These are phyloP conservation scores for Nasua narica DNA, from an alignment of 2,797 vertebrate species.

Conservation along the genomic window DNA sequence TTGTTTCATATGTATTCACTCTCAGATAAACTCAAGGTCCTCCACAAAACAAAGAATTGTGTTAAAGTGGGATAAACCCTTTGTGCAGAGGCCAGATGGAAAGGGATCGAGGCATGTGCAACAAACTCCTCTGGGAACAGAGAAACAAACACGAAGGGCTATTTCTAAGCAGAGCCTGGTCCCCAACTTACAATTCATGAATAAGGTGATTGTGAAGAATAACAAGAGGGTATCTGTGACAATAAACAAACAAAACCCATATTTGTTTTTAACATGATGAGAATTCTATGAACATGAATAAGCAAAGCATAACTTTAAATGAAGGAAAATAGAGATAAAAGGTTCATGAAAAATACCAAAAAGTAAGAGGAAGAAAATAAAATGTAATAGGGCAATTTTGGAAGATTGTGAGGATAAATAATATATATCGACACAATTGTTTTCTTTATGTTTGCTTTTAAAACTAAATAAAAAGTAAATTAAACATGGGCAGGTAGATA, in stretches of 20 bases:
- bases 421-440: neutral
- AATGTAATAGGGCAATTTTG: neutral
- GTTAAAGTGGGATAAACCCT: conserved; percentile 51
- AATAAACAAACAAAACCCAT: neutral
- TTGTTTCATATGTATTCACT: conserved; percentile 51
- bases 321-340: neutral
- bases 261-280: neutral
- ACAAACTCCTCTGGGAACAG: conserved; percentile 56
- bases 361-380: neutral
- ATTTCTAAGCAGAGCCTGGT: conserved; percentile 59
- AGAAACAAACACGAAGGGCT: conserved; percentile 23
- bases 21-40: conserved; percentile 58
- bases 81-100: conserved; percentile 76
- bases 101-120: conserved; percentile 62
- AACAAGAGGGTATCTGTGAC: neutral
- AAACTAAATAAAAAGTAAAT: neutral
- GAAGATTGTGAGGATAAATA: neutral
- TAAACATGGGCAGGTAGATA: conserved; percentile 9
- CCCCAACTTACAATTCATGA: conserved; percentile 36
- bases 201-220: conserved; percentile 12
- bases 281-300: neutral
- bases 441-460: neutral
- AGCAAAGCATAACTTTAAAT: neutral
- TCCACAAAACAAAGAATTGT: conserved; percentile 72
- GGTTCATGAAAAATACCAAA: neutral